Evolutionary conservation across 2,888 invertebrate genomes (phyloP), one percentile per base, ranked within the genome.

Genomic region (Ochropleura plecta): DNA sequence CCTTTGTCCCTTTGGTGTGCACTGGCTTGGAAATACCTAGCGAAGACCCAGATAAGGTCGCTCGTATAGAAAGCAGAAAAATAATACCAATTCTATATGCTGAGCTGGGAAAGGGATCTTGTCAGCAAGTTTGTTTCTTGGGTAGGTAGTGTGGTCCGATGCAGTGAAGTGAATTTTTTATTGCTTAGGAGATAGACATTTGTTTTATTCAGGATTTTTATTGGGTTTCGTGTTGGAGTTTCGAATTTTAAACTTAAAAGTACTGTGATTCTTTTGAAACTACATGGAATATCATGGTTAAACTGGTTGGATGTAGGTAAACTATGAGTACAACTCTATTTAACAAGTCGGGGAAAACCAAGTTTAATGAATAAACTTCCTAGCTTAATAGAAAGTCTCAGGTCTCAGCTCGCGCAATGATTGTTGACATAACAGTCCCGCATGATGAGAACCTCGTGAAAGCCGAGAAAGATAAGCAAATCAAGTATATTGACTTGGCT

Each of bases 1-100:
- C 86, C 81, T 90, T 90, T 88, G 88, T 90, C 88, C 89, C 84
- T 89, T 88, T 86, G 83, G 82, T 79, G 82, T 71, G 74, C 87
- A 75, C 74, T 88, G 86, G 82, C 81, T 84, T 79, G 88, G 82
- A 89, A 89, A 88, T 85, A 86, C 84, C 84, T 85, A 82, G 85
- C 70, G 72, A 65, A 73, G 76, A 75, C 67, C 72, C 81, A 77
- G 84, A 84, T 86, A 81, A 86, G 68, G 83, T 76, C 71, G 86
- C 66, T 81, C 79, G 77, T 81, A 81, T 81, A 86, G 86, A 87
- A 87, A 79, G 78, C 73, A 79, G 81, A 87, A 86, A 87, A 86
- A 86, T 86, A 78, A 80, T 80, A 74, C 72, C 64, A 79, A 79
- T 79, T 73, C 83, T 83, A 40, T 79, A 73, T 76, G 78, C 79